Evolutionary conservation across 2,797 vertebrate species (phyloP).

Genomic region (Muscicapa comitata): DNA sequence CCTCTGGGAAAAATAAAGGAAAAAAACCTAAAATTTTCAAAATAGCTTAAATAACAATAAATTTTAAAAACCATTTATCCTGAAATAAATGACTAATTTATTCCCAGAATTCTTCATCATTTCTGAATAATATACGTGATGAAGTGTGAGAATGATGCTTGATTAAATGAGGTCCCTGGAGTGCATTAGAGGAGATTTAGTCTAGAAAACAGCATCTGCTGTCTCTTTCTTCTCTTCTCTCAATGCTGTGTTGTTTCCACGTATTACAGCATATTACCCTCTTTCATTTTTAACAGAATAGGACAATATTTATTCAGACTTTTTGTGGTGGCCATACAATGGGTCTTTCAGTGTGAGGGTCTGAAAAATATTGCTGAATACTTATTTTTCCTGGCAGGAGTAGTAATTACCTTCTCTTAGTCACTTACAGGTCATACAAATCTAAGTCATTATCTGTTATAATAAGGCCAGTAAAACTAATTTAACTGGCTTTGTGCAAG

Average conservation of each 20-base stretch:
- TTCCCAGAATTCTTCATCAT: constrained; percentile 62
- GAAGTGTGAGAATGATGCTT: constrained; percentile 70
- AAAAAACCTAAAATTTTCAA: constrained; percentile 13
- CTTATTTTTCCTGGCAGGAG: constrained; percentile 19
- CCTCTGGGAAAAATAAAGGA: not conserved
- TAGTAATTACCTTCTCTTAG: constrained; percentile 16
- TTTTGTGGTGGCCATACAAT: constrained; percentile 19
- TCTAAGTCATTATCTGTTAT: not conserved
- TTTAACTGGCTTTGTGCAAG: not conserved
- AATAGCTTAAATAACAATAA: constrained; percentile 49
- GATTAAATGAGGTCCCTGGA: constrained; percentile 69
- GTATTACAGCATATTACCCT: constrained; percentile 11
- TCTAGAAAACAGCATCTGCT: constrained; percentile 67
- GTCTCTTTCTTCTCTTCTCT: constrained; percentile 35
- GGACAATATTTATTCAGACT: constrained; percentile 36
- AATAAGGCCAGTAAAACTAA: not conserved
- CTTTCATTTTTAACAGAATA: constrained; percentile 38
- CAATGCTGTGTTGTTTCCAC: constrained; percentile 8
- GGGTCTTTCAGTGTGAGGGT: not conserved
- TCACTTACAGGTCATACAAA: constrained; percentile 2
- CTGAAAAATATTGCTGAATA: constrained; percentile 35
- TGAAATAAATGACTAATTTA: constrained; percentile 63
- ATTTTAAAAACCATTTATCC: constrained; percentile 35
- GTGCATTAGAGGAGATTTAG: constrained; percentile 58
- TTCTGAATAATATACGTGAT: constrained; percentile 67